Evolutionary conservation across 2,888 invertebrate genomes (phyloP), one percentile per base, ranked within the genome.

Genomic region (Melinaea marsaeus): DNA sequence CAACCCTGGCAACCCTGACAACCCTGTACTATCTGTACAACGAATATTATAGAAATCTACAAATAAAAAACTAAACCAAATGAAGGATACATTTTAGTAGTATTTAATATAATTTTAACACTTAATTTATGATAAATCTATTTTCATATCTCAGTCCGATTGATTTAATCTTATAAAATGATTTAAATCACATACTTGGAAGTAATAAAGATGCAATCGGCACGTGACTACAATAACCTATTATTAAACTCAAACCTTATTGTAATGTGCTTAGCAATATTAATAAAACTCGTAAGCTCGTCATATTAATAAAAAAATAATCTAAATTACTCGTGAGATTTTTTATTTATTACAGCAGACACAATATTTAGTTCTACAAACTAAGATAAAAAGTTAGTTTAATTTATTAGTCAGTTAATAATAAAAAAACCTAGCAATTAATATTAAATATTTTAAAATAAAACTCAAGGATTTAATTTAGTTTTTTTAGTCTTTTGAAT

Each of bases 181-280:
- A 4, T 48, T 51, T 51, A 51, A 51, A 32, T 32, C 32, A 32
- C 22, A 51, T 51, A 51, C 32, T 32, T 32, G 11, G 32, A 51
- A 22, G 22, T 32, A 51, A 51, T 51, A 51, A 51, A 51, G 51
- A 51, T 51, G 51, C 7, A 22, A 51, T 51, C 51, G 51, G 4
- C 51, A 51, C 51, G 51, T 51, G 51, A 22, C 51, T 13, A 51
- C 51, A 51, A 51, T 51, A 13, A 51, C 22, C 51, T 51, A 22
- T 51, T 51, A 51, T 51, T 51, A 51, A 51, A 51, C 51, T 51
- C 51, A 51, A 51, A 51, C 51, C 22, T 5, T 51, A 51, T 51
- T 51, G 51, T 51, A 51, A 51, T 51, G 5, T 51, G 51, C 51
- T 51, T 22, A 51, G 51, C 13, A 42, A 42, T 9, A 42, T 22